Base-by-base conservation (phyloP, 2,888 invertebrate species). In the Troilus luridus region DNA sequence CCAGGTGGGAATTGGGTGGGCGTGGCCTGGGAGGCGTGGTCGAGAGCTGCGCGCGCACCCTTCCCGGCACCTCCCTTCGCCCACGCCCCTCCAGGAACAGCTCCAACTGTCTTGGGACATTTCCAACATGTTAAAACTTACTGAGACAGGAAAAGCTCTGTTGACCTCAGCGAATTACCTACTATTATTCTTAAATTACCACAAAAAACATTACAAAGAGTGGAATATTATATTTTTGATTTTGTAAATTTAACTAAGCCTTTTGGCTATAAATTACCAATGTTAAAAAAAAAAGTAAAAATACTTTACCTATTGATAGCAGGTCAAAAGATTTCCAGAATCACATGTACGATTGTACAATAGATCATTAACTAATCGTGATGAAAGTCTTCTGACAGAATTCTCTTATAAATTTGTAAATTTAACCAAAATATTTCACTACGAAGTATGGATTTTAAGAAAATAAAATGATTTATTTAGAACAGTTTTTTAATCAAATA, bases 21-120 rank as follows among this genome's bases (percentile, higher is more conserved):
- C 89, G 89, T 89, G 89, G 62, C 56, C 54, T 3, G 67, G 67
- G 60, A 54, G 89, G 89, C 89, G 89, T 89, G 89, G 62, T n/a
- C 54, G 64, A 9, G 2, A 7, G 19, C 41, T 8, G 62, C 89
- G 85, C 85, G 56, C 85, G 85, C 85, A 85, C 0, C 14, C 0
- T 0, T 0, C 12, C n/a, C 0, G 56, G 56, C 85, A 1, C 85
- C 85, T 14, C 85, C 85, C 85, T 21, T 12, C 7, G 6, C n/a
- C 85, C 85, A 85, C 85, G n/a, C 85, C 81, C 85, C 56, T 56
- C 0, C 56, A 10, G 56, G 21, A 85, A 58, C 56, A 58, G 56
- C 85, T 85, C 11, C n/a, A 85, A 85, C n/a, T 85, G 85, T 85
- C 85, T 85, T 85, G 56, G 85, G 85, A 85, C 85, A 21, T 85